These are phyloP conservation scores for Tetramorium simillimum DNA, from an alignment of 1,140 invertebrate species.

Conservation along the genomic window DNA sequence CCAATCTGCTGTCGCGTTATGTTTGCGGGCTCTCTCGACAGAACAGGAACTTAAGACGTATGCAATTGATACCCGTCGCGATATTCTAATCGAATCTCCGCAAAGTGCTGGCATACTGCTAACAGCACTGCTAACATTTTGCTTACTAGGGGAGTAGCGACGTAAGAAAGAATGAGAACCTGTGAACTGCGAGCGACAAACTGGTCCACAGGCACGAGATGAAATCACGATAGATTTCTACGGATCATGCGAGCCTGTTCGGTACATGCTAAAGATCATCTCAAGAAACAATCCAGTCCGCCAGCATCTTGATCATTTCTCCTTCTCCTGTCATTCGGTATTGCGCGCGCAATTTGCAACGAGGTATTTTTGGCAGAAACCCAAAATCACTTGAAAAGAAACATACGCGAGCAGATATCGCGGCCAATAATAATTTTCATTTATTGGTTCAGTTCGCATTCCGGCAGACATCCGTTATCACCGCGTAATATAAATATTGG, in stretches of 20 bases:
- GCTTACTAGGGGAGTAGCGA: constrained; percentile 23
- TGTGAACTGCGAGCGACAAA: constrained; percentile 36
- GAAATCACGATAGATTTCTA: constrained; percentile 57
- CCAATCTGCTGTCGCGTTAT: neutral
- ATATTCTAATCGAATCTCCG: neutral
- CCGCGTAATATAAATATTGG: neutral
- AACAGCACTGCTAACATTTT: constrained; percentile 45
- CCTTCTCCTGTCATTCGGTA: constrained; percentile 4
- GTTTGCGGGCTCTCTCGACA: neutral
- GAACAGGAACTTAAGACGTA: neutral
- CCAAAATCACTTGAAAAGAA: neutral
- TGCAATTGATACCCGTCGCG: neutral
- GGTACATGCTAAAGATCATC: constrained; percentile 82
- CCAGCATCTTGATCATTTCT: constrained; percentile 79
- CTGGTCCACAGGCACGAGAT: constrained; percentile 70
- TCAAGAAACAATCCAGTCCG: constrained; percentile 77
- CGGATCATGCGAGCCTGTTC: constrained; percentile 76
- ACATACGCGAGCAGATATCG: neutral
- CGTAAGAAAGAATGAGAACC: constrained; percentile 33
- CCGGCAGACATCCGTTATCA: neutral
- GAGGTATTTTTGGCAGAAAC: neutral
- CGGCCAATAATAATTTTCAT: neutral
- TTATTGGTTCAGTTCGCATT: neutral
- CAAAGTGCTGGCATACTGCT: constrained; percentile 19
- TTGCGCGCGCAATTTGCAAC: neutral